phyloP scores from a whole-genome alignment of 2,797 vertebrate species.

The Anguilla megastoma region DNA sequence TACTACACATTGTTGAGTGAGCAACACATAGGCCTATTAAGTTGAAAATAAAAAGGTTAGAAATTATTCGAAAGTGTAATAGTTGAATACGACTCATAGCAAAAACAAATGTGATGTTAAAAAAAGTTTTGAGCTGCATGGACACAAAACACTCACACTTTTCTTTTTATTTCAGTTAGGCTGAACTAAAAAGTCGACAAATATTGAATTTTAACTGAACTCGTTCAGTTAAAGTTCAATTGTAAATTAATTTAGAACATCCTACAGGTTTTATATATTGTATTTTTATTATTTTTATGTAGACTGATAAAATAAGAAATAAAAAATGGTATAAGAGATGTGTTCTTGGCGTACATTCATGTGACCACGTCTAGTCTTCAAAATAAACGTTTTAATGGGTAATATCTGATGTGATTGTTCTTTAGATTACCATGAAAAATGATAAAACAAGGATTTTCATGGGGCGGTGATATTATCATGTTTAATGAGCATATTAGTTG shows the following conservation, averaged over 20 bases:
- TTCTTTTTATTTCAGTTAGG: background rate
- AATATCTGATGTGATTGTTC: background rate
- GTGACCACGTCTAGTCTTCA: background rate
- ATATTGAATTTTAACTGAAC: background rate
- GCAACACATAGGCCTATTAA: background rate
- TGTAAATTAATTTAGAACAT: background rate
- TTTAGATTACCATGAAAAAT: background rate
- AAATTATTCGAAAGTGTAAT: background rate
- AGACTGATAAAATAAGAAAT: background rate
- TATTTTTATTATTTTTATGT: slow-evolving; percentile 1
- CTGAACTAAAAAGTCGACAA: background rate
- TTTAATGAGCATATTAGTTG: background rate
- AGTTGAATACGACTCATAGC: background rate
- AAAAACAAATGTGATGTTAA: background rate
- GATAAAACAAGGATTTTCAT: background rate
- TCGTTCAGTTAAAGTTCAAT: background rate
- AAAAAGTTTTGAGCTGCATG: background rate
- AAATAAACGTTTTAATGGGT: background rate
- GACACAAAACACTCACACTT: background rate
- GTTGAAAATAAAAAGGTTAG: background rate
- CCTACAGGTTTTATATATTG: background rate
- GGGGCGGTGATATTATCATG: background rate
- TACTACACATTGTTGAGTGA: background rate
- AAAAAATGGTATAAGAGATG: background rate
- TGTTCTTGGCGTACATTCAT: background rate